These are phyloP conservation scores for Pipistrellus pygmaeus DNA, from an alignment of 2,797 vertebrate genomes.

Conservation along the genomic window DNA sequence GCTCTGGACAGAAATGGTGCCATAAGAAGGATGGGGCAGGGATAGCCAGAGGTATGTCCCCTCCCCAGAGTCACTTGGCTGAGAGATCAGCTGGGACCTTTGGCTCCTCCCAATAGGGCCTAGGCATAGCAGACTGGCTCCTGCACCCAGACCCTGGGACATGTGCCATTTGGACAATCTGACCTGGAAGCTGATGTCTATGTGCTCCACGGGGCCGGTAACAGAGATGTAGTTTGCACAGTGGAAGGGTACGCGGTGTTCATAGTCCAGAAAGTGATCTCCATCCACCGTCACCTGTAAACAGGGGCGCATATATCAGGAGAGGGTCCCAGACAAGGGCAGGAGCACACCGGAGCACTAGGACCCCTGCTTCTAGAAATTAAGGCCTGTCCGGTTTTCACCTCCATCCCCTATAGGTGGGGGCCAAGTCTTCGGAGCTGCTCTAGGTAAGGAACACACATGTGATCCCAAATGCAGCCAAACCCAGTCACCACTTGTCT, in stretches of 20 bases:
- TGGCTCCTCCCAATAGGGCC: not conserved
- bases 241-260: slow-evolving; percentile 88
- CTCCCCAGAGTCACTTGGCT: not conserved
- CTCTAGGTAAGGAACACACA: rapidly evolving
- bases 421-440: not conserved
- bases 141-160: not conserved
- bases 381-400: not conserved
- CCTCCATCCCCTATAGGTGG: rapidly evolving
- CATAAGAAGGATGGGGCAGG: not conserved
- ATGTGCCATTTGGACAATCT: not conserved
- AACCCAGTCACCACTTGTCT: not conserved
- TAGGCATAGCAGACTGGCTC: not conserved
- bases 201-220: slow-evolving; percentile 85
- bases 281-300: slow-evolving; percentile 89
- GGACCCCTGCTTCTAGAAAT: not conserved
- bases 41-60: not conserved
- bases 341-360: not conserved
- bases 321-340: not conserved
- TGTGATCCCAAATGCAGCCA: not conserved
- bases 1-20: not conserved
- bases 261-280: slow-evolving; percentile 86
- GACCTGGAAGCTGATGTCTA: slow-evolving; percentile 88
- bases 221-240: slow-evolving; percentile 87
- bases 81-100: not conserved
- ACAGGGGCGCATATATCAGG: rapidly evolving